These are phyloP conservation scores for Hypomecis atomaria DNA, from an alignment of 2,888 invertebrate species.

Conservation along the genomic window DNA sequence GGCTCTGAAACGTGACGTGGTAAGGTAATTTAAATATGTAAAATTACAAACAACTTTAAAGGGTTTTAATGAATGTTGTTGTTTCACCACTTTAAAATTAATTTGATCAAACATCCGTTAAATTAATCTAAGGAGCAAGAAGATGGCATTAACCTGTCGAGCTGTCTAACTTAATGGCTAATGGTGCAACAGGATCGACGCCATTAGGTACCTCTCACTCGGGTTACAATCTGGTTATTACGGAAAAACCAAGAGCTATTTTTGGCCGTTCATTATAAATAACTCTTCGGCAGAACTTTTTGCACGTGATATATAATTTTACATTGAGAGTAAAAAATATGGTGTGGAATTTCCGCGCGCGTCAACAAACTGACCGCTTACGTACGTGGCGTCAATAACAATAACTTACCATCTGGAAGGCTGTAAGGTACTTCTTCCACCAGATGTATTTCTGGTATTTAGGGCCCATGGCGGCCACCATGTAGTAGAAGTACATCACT, in stretches of 20 bases:
- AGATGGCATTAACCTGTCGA: no score
- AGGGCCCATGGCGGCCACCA: slow-evolving; percentile 97
- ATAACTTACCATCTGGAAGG: slow-evolving; percentile 94
- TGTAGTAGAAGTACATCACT: slow-evolving; percentile 98
- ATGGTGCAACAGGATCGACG: no score
- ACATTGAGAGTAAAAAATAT: slow-evolving; percentile 19
- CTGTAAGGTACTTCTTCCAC: slow-evolving; percentile 99
- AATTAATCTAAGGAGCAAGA: no score
- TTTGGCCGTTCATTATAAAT: slow-evolving; percentile 6
- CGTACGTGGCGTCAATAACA: slow-evolving; percentile 4
- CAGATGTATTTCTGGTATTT: slow-evolving; percentile 96
- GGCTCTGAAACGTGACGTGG: no score
- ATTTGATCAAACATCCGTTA: no score
- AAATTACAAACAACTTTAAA: no score
- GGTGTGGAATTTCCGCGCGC: slow-evolving; percentile 26
- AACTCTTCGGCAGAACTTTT: slow-evolving; percentile 14
- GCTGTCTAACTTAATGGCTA: no score
- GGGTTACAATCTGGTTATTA: background rate
- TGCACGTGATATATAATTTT: slow-evolving; percentile 23
- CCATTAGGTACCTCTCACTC: background rate
- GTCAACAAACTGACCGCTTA: slow-evolving; percentile 21
- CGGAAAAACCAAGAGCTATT: background rate
- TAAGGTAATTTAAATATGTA: no score
- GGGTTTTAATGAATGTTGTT: no score
- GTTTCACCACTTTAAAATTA: no score